A percentile compares a stretch with the other conserved stretches of the same genome.
Conservation (phyloP, 2,888 invertebrate species). For the Acanthosoma haemorrhoidale region DNA sequence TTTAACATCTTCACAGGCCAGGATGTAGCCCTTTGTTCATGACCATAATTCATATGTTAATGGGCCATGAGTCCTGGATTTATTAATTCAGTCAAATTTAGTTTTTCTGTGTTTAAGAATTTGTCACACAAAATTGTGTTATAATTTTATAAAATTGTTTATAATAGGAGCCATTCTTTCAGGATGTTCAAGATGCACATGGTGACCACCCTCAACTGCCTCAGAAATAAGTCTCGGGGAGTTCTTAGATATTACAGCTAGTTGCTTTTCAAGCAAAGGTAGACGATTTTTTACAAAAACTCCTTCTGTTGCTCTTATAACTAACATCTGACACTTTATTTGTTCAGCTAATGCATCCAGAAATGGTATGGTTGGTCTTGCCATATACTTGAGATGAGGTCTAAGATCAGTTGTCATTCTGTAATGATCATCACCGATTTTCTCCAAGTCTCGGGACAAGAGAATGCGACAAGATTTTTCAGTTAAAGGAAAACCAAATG, state of each 20-base stretch:
- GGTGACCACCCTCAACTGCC: slow-evolving; percentile 64
- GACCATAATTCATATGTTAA: too few relatives aligned
- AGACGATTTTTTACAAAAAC: slow-evolving; percentile 49
- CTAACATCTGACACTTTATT: slow-evolving; percentile 52
- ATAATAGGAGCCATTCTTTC: slow-evolving; percentile 48
- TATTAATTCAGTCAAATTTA: too few relatives aligned
- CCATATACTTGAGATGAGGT: not conserved
- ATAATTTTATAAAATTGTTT: not conserved
- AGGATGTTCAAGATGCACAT: slow-evolving; percentile 66
- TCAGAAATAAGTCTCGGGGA: slow-evolving; percentile 55
- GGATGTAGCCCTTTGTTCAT: too few relatives aligned
- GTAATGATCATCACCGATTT: not conserved
- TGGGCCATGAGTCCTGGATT: too few relatives aligned
- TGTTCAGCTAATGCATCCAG: slow-evolving; percentile 7
- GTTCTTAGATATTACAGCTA: slow-evolving; percentile 52
- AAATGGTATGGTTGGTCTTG: not conserved
- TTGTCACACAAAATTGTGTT: not conserved
- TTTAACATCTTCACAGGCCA: too few relatives aligned
- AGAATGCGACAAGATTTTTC: not conserved
- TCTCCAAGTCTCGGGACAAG: not conserved
- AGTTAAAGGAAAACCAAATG: not conserved
- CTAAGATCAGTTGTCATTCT: not conserved
- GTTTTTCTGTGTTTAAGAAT: not conserved
- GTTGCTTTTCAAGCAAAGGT: slow-evolving; percentile 49
- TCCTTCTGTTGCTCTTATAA: slow-evolving; percentile 54